A percentile compares a stretch with the other conserved stretches of the same genome.
Conservation (phyloP, 2,113 vertebrate genomes). For the Mirza zaza region DNA sequence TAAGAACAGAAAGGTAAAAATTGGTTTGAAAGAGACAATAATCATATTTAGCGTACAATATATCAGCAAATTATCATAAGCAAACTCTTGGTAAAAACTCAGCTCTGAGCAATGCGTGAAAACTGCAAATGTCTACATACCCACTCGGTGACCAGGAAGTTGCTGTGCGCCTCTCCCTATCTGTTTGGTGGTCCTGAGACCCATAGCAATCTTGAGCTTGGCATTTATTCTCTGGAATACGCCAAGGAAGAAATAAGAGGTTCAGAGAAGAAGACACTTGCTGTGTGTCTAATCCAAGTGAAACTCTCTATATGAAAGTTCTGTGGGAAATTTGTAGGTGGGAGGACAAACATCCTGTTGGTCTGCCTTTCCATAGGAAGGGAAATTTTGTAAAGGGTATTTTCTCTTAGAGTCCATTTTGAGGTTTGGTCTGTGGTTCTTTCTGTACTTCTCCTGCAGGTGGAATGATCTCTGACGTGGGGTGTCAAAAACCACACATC, state of each 20-base stretch:
- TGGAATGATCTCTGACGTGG: conserved; percentile 23
- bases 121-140: neutral
- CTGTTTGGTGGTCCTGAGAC: conserved; percentile 4
- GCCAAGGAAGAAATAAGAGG: neutral
- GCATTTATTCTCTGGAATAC: neutral
- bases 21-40: neutral
- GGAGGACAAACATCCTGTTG: neutral
- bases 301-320: neutral
- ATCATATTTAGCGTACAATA: neutral
- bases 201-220: neutral
- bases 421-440: conserved; percentile 54
- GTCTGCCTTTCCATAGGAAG: neutral
- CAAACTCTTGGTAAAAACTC: neutral
- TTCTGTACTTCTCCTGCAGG: neutral
- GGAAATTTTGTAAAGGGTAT: conserved; percentile 5
- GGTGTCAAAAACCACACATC: neutral
- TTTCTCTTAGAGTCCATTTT: conserved; percentile 11
- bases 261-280: neutral
- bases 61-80: neutral
- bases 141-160: neutral
- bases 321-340: neutral
- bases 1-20: neutral
- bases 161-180: neutral
- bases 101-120: neutral
- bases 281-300: neutral